Percentiles rank a stretch among this genome's conserved stretches.
phyloP scores from a whole-genome alignment of 2,797 vertebrate genomes.

The Gadopsis bispinosus region DNA sequence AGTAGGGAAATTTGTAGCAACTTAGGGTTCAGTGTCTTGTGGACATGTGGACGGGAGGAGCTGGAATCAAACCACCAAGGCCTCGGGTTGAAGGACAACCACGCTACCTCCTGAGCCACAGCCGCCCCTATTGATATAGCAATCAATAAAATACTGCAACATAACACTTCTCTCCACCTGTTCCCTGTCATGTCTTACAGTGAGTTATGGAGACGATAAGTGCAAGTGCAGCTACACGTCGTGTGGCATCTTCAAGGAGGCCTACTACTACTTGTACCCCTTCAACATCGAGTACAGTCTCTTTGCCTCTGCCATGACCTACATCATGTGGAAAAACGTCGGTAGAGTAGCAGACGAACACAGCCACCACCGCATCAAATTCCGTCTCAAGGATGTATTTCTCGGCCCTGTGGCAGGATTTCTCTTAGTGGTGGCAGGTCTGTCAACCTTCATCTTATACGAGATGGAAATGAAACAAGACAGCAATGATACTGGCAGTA shows the following conservation, averaged over 20 bases:
- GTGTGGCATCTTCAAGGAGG: conserved; percentile 90
- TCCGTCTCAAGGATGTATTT: conserved; percentile 83
- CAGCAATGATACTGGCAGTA: conserved; percentile 41
- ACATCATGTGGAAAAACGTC: conserved; percentile 98
- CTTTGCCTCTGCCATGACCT: conserved; percentile 95
- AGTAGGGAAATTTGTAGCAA: too few species aligned
- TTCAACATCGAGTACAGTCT: conserved; percentile 98
- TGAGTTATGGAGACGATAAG: conserved; percentile 51
- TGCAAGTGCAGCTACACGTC: conserved; percentile 88
- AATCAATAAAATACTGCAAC: background rate
- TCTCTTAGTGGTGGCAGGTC: conserved; percentile 85
- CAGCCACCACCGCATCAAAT: conserved; percentile 75
- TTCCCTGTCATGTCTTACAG: conserved; percentile 66
- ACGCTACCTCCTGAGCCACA: too few species aligned
- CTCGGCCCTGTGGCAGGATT: conserved; percentile 82
- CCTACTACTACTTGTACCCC: conserved; percentile 94
- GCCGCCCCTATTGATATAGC: too few species aligned
- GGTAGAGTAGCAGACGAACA: conserved; percentile 86
- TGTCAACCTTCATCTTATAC: conserved; percentile 91
- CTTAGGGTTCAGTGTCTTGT: too few species aligned
- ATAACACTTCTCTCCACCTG: background rate
- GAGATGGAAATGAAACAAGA: conserved; percentile 88
- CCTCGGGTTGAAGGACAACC: too few species aligned
- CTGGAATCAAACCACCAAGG: too few species aligned
- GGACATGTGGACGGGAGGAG: too few species aligned